phyloP scores from a whole-genome alignment of 2,113 vertebrate genomes.

The Xiphophorus maculatus region DNA sequence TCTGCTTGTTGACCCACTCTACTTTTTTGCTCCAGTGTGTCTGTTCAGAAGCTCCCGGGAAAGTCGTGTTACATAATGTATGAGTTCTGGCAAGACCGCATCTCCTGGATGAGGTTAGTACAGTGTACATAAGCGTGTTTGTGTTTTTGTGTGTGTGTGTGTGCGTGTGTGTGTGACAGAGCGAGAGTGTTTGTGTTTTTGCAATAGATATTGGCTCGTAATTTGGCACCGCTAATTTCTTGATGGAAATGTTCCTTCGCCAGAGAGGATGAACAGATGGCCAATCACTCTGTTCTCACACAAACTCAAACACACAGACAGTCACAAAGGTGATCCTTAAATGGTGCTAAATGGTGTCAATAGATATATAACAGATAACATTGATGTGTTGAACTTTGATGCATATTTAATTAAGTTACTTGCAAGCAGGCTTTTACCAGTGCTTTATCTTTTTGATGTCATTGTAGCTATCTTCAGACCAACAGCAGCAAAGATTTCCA shows the following conservation, averaged over 20 bases:
- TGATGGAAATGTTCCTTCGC: slow-evolving; percentile 62
- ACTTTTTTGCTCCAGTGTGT: slow-evolving; percentile 81
- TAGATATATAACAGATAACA: background rate
- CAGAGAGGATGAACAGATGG: slow-evolving; percentile 72
- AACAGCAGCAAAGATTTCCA: slow-evolving; percentile 90
- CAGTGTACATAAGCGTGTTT: slow-evolving; percentile 40
- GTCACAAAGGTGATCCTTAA: background rate
- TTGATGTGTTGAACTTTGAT: background rate
- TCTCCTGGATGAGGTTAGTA: slow-evolving; percentile 93
- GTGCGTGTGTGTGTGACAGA: slow-evolving; percentile 23
- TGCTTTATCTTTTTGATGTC: background rate
- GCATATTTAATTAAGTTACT: background rate
- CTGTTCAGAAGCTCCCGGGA: slow-evolving; percentile 86
- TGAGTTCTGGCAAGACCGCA: slow-evolving; percentile 92
- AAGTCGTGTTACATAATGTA: slow-evolving; percentile 90
- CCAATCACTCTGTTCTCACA: slow-evolving; percentile 40
- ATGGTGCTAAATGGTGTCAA: slow-evolving; percentile 6
- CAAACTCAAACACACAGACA: slow-evolving; percentile 17
- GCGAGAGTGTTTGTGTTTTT: slow-evolving; percentile 9
- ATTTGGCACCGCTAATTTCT: slow-evolving; percentile 60
- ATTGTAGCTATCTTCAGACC: slow-evolving; percentile 88
- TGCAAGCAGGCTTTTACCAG: background rate
- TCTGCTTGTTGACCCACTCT: slow-evolving; percentile 34
- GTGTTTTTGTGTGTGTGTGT: slow-evolving; percentile 20
- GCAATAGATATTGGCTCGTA: slow-evolving; percentile 60